Evolutionary conservation across 2,113 vertebrate genomes (phyloP).

Genomic region (Ariopsis seemanni): DNA sequence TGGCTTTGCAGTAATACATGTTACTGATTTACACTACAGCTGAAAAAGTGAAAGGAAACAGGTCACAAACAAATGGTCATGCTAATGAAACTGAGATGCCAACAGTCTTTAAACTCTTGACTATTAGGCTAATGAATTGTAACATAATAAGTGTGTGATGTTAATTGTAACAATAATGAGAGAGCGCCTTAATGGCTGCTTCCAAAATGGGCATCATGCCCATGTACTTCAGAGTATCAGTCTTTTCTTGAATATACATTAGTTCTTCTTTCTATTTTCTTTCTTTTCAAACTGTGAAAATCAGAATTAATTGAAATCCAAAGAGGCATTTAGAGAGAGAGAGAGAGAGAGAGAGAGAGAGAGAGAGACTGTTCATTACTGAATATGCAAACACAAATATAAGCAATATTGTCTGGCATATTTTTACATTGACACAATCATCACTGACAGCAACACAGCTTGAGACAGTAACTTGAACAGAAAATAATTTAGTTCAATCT

Average conservation of each 20-base stretch:
- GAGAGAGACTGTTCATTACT: slow-evolving; percentile 22
- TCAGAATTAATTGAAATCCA: slow-evolving; percentile 10
- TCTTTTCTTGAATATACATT: slow-evolving; percentile 2
- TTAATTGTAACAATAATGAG: slow-evolving; percentile 43
- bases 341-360: too few species aligned
- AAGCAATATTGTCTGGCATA: not conserved
- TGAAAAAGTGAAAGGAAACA: slow-evolving; percentile 19
- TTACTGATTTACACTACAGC: slow-evolving; percentile 25
- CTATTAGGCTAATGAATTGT: slow-evolving; percentile 48
- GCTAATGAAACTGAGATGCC: slow-evolving; percentile 25
- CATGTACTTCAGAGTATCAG: slow-evolving; percentile 17
- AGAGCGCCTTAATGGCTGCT: slow-evolving; percentile 38
- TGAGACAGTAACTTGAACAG: slow-evolving; percentile 14
- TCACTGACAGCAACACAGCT: slow-evolving; percentile 1
- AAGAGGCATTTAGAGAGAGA: not conserved
- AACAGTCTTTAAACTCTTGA: slow-evolving; percentile 35
- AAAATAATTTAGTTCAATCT: slow-evolving; percentile 9
- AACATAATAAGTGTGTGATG: slow-evolving; percentile 42
- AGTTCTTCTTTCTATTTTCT: not conserved
- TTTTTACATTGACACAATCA: slow-evolving; percentile 16
- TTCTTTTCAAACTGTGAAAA: slow-evolving; percentile 11
- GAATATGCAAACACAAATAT: slow-evolving; percentile 30
- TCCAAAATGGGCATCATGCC: slow-evolving; percentile 40
- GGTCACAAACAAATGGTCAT: slow-evolving; percentile 44
- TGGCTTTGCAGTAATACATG: slow-evolving; percentile 30